Evolutionary conservation across 2,113 vertebrate genomes (phyloP), one percentile per base, ranked within the genome.

Genomic region (Osmerus eperlanus): DNA sequence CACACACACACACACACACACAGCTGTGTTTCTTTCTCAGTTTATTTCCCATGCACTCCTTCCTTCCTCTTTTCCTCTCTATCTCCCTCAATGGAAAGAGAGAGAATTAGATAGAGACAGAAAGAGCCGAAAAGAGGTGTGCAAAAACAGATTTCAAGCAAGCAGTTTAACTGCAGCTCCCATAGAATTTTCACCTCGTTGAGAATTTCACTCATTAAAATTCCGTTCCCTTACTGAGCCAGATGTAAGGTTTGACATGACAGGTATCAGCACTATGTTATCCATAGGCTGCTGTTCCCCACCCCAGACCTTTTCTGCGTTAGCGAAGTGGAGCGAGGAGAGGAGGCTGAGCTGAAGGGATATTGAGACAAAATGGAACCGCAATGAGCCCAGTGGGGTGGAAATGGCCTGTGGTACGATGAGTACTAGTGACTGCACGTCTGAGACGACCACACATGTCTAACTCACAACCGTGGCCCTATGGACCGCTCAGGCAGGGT

Each of bases 31-130:
- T 41, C 51, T 63, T 51, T 55, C 52, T 18, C 28, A 23, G 12
- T 61, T 3, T 74, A 19, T 74, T 21, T 74, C 28, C 62, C 47
- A 59, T 74, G 28, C 29, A 63, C 16, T 61, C 53, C 63, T 76
- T 76, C 67, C 63, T 58, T 54, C 23, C 59, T 53, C 81, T 36
- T 80, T 78, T 76, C 81, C 77, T 70, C 61, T 61, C 65, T 65
- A 47, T 80, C 74, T 81, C 76, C 73, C 72, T 79, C 70, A 63
- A 68, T 81, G 83, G 82, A 89, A 85, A 87, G 77, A 86, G 81
- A 74, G 55, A 73, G 71, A 78, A 54, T 80, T 12, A 70, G 19
- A 77, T 15, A 64, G n/a, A 36, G n/a, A 36, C 54, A 62, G 65
- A 29, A n/a, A 64, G 55, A 54, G 73, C 59, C 68, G 1, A 15